phyloP scores from a whole-genome alignment of 2,888 invertebrate genomes.

The Drosophila recens region DNA sequence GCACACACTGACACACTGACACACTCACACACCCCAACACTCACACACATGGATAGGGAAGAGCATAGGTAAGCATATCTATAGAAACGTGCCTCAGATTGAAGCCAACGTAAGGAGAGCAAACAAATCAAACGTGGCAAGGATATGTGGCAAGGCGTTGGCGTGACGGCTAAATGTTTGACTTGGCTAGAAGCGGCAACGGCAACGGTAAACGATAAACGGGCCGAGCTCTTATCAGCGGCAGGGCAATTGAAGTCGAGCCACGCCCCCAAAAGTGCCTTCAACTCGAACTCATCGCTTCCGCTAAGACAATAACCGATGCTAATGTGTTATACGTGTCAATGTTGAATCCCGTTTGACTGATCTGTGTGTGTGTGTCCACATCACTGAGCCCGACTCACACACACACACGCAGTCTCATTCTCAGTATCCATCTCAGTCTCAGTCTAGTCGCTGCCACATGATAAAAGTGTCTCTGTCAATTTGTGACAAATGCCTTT shows the following conservation, averaged over 20 bases:
- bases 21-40: slow-evolving; percentile 3
- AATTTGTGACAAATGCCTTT: slow-evolving; percentile 62
- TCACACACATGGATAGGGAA: slow-evolving; percentile 2
- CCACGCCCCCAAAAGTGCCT: slow-evolving; percentile 16
- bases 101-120: slow-evolving; percentile 45
- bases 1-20: neutral
- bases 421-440: neutral
- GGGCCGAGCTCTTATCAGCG: slow-evolving; percentile 25
- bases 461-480: slow-evolving; percentile 53
- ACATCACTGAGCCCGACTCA: slow-evolving; percentile 1
- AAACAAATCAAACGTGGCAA: slow-evolving; percentile 70
- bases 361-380: slow-evolving; percentile 58
- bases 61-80: slow-evolving; percentile 16
- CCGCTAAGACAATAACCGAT: slow-evolving; percentile 71
- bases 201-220: slow-evolving; percentile 26
- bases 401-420: neutral
- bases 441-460: slow-evolving; percentile 31
- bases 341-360: slow-evolving; percentile 73
- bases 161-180: slow-evolving; percentile 64
- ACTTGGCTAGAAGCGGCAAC: slow-evolving; percentile 32
- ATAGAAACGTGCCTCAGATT: slow-evolving; percentile 32
- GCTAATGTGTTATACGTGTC: slow-evolving; percentile 77
- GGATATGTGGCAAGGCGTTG: slow-evolving; percentile 28
- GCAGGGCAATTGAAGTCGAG: neutral
- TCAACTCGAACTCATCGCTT: slow-evolving; percentile 17